Evolutionary conservation across 2,113 vertebrate genomes (phyloP).

Genomic region (Pithys albifrons): DNA sequence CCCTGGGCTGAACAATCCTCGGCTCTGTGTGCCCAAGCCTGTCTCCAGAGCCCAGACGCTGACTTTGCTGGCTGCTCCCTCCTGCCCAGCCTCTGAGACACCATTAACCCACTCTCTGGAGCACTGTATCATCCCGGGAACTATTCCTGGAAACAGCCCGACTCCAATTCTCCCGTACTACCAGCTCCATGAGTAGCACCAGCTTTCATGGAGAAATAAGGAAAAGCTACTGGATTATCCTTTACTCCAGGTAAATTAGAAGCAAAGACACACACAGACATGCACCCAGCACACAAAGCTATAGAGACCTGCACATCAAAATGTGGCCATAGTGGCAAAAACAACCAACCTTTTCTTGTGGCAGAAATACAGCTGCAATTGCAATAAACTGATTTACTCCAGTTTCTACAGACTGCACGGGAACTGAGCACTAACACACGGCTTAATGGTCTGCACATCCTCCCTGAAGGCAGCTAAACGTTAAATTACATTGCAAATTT

Average conservation of each 20-base stretch:
- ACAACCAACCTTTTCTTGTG: background rate
- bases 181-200: background rate
- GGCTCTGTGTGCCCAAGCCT: background rate
- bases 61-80: slow-evolving; percentile 32
- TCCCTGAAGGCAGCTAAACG: background rate
- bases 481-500: background rate
- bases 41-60: slow-evolving; percentile 24
- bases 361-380: background rate
- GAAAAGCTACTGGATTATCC: background rate
- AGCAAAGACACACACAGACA: fast-evolving
- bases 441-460: background rate
- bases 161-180: background rate
- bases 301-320: background rate
- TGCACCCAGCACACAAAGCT: background rate
- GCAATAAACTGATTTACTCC: background rate
- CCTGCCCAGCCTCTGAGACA: slow-evolving; percentile 1
- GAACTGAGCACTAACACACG: background rate
- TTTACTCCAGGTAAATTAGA: background rate
- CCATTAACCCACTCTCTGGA: background rate
- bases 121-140: background rate
- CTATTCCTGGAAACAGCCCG: background rate
- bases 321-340: background rate
- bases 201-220: background rate
- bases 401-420: background rate
- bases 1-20: slow-evolving; percentile 16